These are phyloP conservation scores for Camarhynchus parvulus DNA, from an alignment of 2,113 vertebrate genomes.

Conservation along the genomic window DNA sequence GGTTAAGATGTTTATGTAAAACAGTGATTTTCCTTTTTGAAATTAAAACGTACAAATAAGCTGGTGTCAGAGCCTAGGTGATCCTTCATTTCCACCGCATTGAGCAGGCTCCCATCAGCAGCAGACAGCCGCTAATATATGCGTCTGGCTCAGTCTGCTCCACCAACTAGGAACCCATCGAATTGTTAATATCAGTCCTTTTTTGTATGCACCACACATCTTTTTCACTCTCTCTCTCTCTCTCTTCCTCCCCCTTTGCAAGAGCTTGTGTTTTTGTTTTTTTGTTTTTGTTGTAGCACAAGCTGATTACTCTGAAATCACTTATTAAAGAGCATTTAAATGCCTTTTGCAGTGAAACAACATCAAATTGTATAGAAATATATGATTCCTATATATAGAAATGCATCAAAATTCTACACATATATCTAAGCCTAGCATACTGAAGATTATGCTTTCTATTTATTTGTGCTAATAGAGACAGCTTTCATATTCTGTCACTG, in stretches of 20 bases:
- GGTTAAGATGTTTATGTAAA: constrained; percentile 72
- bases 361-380: constrained; percentile 11
- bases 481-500: neutral
- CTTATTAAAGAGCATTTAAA: constrained; percentile 74
- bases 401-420: neutral
- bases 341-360: constrained; percentile 56
- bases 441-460: neutral
- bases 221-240: constrained; percentile 77
- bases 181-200: constrained; percentile 89
- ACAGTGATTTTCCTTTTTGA: constrained; percentile 75
- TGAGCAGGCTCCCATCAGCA: constrained; percentile 84
- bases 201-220: constrained; percentile 92
- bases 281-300: constrained; percentile 79
- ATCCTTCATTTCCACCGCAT: constrained; percentile 86
- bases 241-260: constrained; percentile 80
- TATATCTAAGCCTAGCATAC: neutral
- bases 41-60: constrained; percentile 82
- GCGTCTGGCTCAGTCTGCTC: constrained; percentile 93
- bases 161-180: constrained; percentile 85
- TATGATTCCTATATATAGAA: neutral
- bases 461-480: neutral
- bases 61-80: constrained; percentile 77
- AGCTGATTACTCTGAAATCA: constrained; percentile 85
- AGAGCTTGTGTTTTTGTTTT: constrained; percentile 71
- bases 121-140: constrained; percentile 96